These are phyloP conservation scores for Mercenaria mercenaria DNA, from an alignment of 1,140 invertebrate species.

Conservation along the genomic window DNA sequence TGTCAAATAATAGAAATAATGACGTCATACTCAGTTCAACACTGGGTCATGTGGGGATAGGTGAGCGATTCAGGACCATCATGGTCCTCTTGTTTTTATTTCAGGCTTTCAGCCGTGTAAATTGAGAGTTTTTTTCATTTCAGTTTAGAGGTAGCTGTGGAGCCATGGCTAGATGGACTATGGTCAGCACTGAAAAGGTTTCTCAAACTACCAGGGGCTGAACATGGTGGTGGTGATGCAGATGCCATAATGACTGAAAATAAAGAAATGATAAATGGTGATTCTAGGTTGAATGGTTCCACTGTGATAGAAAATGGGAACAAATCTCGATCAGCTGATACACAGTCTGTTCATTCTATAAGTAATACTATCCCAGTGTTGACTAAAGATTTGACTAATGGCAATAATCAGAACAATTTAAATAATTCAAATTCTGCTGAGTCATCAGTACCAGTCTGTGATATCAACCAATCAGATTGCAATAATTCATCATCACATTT, in stretches of 20 bases:
- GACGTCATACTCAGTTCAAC: too few relatives aligned
- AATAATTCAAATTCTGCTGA: constrained; percentile 4
- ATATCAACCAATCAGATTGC: neutral
- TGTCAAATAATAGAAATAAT: too few relatives aligned
- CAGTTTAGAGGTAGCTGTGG: constrained; percentile 87
- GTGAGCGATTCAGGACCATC: too few relatives aligned
- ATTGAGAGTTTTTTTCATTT: too few relatives aligned
- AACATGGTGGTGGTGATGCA: neutral
- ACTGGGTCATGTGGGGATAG: too few relatives aligned
- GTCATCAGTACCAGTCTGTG: neutral
- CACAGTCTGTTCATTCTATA: neutral
- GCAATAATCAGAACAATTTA: neutral
- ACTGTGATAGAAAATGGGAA: neutral
- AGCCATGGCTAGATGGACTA: constrained; percentile 87
- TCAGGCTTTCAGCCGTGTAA: too few relatives aligned
- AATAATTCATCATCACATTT: neutral
- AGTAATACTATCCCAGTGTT: neutral
- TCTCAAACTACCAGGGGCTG: constrained; percentile 23
- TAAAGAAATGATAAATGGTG: neutral
- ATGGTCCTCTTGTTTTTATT: too few relatives aligned
- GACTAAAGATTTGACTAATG: neutral
- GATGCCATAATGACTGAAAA: neutral
- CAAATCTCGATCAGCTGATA: neutral
- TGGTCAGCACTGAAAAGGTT: constrained; percentile 82
- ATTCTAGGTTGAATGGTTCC: neutral